phyloP scores from a whole-genome alignment of 30 jellyfish, hydroid and myxozoan genomes.

The Nemopilema nomurai region DNA sequence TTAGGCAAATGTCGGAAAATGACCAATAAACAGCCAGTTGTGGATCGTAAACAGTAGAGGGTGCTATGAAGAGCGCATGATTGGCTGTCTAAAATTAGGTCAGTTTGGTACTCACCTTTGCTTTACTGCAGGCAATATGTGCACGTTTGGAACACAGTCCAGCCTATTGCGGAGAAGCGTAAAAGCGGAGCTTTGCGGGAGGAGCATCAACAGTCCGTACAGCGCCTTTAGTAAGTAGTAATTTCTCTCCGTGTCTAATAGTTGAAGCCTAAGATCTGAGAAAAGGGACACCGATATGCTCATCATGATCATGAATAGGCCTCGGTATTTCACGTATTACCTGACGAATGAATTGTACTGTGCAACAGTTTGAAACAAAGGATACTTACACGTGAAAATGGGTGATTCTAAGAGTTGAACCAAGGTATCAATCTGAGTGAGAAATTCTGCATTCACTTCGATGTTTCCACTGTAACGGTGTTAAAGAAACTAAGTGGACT shows the following conservation, averaged over 20 bases:
- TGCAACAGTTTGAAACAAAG: too few relatives aligned
- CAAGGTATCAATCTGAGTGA: conserved; percentile 86
- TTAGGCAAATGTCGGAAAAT: too few relatives aligned
- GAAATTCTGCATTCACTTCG: conserved; percentile 88
- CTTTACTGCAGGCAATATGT: conserved; percentile 42
- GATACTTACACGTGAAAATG: conserved; percentile 88
- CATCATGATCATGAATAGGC: too few relatives aligned
- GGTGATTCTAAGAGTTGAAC: conserved; percentile 94
- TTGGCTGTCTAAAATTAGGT: background rate
- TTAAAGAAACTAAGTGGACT: conserved; percentile 20
- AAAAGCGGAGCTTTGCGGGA: conserved; percentile 98
- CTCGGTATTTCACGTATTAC: too few relatives aligned
- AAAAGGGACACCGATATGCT: too few relatives aligned
- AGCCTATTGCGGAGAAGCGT: conserved; percentile 86
- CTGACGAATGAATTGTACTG: too few relatives aligned
- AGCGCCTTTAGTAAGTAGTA: conserved; percentile 87
- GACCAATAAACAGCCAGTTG: too few relatives aligned
- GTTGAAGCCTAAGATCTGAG: conserved; percentile 86
- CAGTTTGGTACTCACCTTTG: conserved; percentile 38
- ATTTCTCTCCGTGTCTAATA: conserved; percentile 87
- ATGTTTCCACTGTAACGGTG: conserved; percentile 70
- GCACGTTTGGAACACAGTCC: conserved; percentile 96
- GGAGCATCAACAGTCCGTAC: conserved; percentile 95
- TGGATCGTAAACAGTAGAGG: too few relatives aligned
- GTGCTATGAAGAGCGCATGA: background rate